These are phyloP conservation scores for Polyommatus iphigenia DNA, from an alignment of 2,888 invertebrate genomes.

Conservation along the genomic window DNA sequence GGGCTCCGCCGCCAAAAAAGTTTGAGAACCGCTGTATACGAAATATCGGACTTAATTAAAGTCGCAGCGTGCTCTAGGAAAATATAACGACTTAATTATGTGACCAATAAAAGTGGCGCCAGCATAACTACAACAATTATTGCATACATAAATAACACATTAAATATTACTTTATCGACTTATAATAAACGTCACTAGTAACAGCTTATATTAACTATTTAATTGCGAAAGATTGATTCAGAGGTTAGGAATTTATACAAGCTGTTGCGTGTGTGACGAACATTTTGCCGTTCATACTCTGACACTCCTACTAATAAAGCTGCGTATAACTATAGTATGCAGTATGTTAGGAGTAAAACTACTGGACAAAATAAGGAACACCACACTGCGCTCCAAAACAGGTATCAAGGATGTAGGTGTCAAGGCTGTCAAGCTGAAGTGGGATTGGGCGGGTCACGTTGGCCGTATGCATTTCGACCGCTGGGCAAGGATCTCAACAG, in stretches of 20 bases:
- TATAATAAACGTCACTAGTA: not conserved
- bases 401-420: too few species aligned
- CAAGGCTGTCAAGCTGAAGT: too few species aligned
- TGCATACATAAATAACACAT: slow-evolving; percentile 7
- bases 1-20: too few species aligned
- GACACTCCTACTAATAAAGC: not conserved
- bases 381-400: too few species aligned
- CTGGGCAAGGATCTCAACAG: too few species aligned
- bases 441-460: too few species aligned
- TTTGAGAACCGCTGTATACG: not conserved
- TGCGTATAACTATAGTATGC: not conserved
- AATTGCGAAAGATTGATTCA: slow-evolving; percentile 28
- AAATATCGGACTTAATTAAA: not conserved
- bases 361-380: too few species aligned
- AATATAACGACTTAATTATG: slow-evolving; percentile 12
- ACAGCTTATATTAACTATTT: not conserved
- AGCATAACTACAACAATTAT: slow-evolving; percentile 9
- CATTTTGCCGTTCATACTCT: not conserved
- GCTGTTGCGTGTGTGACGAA: not conserved
- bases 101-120: slow-evolving; percentile 16
- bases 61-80: not conserved
- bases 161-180: slow-evolving; percentile 4
- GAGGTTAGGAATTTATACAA: slow-evolving; percentile 6
- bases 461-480: too few species aligned
- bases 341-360: too few species aligned